Evolutionary conservation across 2,797 vertebrate genomes (phyloP).

Genomic region (Brachyrhaphis roseni): DNA sequence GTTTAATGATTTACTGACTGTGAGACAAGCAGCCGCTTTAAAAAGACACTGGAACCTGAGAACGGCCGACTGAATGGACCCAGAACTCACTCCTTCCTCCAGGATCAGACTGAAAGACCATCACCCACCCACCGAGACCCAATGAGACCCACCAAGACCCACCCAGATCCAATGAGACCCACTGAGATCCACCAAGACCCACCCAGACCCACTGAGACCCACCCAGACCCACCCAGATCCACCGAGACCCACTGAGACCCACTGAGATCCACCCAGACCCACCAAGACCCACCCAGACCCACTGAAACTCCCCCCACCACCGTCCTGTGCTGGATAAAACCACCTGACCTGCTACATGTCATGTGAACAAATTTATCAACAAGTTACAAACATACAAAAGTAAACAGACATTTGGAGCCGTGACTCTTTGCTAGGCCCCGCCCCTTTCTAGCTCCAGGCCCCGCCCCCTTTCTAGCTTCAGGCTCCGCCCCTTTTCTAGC

Average conservation of each 20-base stretch:
- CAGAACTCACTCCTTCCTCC: neutral
- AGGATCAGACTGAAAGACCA: neutral
- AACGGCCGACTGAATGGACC: neutral
- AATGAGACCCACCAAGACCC: too few species aligned
- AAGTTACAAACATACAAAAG: constrained; percentile 2
- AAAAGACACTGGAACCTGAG: constrained; percentile 10
- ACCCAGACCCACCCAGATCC: too few species aligned
- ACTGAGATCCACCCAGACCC: too few species aligned
- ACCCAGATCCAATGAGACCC: too few species aligned
- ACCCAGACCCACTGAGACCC: too few species aligned
- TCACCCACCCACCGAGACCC: too few species aligned
- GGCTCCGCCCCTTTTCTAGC: too few species aligned
- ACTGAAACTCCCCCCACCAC: neutral
- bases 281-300: too few species aligned
- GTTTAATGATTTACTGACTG: constrained; percentile 7
- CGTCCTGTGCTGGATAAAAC: neutral
- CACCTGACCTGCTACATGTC: neutral
- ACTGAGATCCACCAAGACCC: too few species aligned
- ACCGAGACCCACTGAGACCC: too few species aligned
- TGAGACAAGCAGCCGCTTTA: neutral
- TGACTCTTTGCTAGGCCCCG: neutral
- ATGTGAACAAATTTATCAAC: constrained; percentile 20
- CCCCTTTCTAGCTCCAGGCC: too few species aligned
- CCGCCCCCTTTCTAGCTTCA: too few species aligned
- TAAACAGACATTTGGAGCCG: neutral